Base-by-base conservation (phyloP, 2,888 invertebrate species). In the Leptothorax acervorum region DNA sequence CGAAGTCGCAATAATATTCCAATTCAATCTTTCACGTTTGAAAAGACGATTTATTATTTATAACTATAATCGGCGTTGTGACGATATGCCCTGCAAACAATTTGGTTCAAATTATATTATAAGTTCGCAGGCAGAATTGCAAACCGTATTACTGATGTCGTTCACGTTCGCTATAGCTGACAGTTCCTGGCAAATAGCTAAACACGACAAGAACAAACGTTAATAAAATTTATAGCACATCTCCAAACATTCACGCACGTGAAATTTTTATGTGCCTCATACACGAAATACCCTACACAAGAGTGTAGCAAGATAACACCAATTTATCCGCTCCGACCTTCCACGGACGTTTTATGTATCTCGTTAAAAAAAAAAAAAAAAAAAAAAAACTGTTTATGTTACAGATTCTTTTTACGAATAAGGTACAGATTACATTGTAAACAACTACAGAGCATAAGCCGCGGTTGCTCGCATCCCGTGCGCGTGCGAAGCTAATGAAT, bases 401-500 rank as follows among this genome's bases (percentile, higher is more conserved):
- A 9, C 3, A 8, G n/a, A n/a, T 35, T 42, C 11, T 55, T 18
- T 48, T 12, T 31, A 63, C 23, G 35, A 63, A 35, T 9, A 18
- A 6, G 2, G 2, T 23, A 23, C 8, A 1, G 23, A 51, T 39
- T 15, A 23, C 3, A 23, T 75, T n/a, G 23, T 12, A 39, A 48
- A 23, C 48, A 63, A 35, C n/a, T 12, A 9, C 0, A 60, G 60
- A 74, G 5, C 4, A 45, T 23, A 8, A 39, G 18, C 11, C 15
- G 45, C 23, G 23, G 23, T 1, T 11, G 45, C 60, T 45, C 31
- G 9, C 3, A 18, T 60, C 15, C n/a, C 9, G 45, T 31, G 71
- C 9, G 45, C 45, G 71, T 8, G n/a, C 35, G n/a, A 78, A 42
- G 23, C 53, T n/a, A n/a, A 55, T 55, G 66, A 66, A 78, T 66